These are phyloP conservation scores for Babylonia areolata DNA, from an alignment of 1,140 invertebrate species.

Conservation along the genomic window DNA sequence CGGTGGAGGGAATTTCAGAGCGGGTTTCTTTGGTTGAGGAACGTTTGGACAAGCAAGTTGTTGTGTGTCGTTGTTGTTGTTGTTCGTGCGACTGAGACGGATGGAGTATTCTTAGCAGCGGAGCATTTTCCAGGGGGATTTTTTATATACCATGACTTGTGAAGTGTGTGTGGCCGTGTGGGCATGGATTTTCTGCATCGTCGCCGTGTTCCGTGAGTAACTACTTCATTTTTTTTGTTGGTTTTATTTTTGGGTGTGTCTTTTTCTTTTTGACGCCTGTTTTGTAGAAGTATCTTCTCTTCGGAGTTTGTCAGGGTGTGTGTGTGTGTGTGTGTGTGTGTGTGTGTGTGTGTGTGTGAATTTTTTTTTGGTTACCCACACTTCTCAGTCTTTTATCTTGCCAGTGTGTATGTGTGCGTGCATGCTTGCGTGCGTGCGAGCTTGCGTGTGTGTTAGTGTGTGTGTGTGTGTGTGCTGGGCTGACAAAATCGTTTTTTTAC, in stretches of 20 bases:
- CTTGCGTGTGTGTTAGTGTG: too few relatives aligned
- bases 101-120: slow-evolving; percentile 31
- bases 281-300: not conserved
- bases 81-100: too few relatives aligned
- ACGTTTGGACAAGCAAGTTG: slow-evolving; percentile 14
- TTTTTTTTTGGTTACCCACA: too few relatives aligned
- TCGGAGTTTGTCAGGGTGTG: too few relatives aligned
- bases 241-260: not conserved
- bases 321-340: too few relatives aligned
- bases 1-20: slow-evolving; percentile 30
- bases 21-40: slow-evolving; percentile 22
- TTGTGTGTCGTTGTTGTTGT: not conserved
- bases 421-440: too few relatives aligned
- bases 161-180: slow-evolving; percentile 24
- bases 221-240: not conserved
- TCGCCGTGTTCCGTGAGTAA: slow-evolving; percentile 25
- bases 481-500: too few relatives aligned
- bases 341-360: too few relatives aligned
- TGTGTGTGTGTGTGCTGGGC: too few relatives aligned
- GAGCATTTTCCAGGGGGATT: not conserved
- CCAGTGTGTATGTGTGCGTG: too few relatives aligned
- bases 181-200: slow-evolving; percentile 1
- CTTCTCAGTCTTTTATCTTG: not conserved
- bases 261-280: too few relatives aligned
- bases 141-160: slow-evolving; percentile 38